A percentile compares a stretch with the other conserved stretches of the same genome.
phyloP scores from a whole-genome alignment of 2,888 invertebrate genomes.

The Portevinia maculata region DNA sequence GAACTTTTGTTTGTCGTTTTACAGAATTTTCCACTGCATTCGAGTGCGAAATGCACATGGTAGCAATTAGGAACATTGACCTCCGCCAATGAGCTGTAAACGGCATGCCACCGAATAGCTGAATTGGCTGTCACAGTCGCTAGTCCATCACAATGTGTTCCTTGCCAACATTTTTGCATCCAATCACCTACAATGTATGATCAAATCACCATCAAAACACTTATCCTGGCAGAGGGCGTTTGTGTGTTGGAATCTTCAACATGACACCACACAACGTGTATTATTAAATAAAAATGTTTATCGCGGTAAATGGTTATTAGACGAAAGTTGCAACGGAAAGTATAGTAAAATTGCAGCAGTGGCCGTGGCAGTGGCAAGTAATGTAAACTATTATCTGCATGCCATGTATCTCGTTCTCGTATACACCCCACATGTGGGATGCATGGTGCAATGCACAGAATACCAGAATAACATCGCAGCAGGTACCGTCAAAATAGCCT shows the following conservation, averaged over 20 bases:
- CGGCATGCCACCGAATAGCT: neutral
- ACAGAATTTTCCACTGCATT: constrained; percentile 27
- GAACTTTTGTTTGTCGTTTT: constrained; percentile 11
- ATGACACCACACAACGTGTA: constrained; percentile 39
- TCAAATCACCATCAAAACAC: constrained; percentile 28
- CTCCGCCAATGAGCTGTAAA: constrained; percentile 58
- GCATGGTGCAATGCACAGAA: constrained; percentile 42
- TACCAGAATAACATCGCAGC: constrained; percentile 32
- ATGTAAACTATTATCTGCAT: constrained; percentile 48
- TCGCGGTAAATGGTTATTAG: constrained; percentile 50
- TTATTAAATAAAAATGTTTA: constrained; percentile 61
- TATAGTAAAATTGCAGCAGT: constrained; percentile 29
- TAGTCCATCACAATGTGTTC: neutral
- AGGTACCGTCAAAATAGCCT: constrained; percentile 43
- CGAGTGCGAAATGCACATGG: constrained; percentile 39
- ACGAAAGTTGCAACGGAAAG: constrained; percentile 42
- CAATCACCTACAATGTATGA: constrained; percentile 41
- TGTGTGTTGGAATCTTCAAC: constrained; percentile 36
- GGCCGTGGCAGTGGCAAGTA: constrained; percentile 24
- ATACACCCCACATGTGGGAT: constrained; percentile 19
- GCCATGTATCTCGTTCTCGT: neutral
- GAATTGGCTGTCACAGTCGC: neutral
- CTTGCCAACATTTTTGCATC: constrained; percentile 7
- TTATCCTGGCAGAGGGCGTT: constrained; percentile 40
- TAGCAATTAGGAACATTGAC: constrained; percentile 57